Evolutionary conservation across 2,797 vertebrate genomes (phyloP), one percentile per base, ranked within the genome.

Genomic region (Argya squamiceps): DNA sequence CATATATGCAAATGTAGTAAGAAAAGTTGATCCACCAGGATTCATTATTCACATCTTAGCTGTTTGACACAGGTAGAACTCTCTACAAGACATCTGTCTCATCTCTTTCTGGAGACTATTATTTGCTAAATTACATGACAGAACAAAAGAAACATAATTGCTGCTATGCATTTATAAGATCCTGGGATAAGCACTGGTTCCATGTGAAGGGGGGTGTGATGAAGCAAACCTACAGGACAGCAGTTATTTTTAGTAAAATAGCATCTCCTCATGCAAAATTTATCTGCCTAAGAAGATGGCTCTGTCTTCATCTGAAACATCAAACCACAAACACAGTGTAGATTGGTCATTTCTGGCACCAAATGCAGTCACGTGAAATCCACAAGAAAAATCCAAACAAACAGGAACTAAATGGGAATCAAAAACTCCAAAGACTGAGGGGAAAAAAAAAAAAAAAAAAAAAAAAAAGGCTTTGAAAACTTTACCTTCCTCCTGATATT

Each of bases 51-150:
- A 92, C 75, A 87, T 58, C 78, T 89, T 75, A 80, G 75, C 84
- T 89, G 79, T 59, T 82, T 92, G 85, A 96, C 92, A 94, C 85
- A 84, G 64, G 71, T 69, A 87, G n/a, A 92, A 70, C 85, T 82
- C 94, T 94, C 79, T 52, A 68, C 84, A 89, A 94, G 80, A 85
- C 70, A 96, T 95, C 74, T 3, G 52, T 75, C 55, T 92, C 91
- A 88, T 67, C 36, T 91, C 80, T 81, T 81, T 91, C 83, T 64
- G 47, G 27, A 85, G 55, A 92, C 47, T 90, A 46, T 64, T 68
- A 79, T 91, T 96, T 92, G 78, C 59, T 94, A 91, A 95, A 94
- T 93, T 91, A 92, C 75, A 82, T 78, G 78, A 81, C 70, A 96
- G 81, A 93, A 70, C 13, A 41, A 94, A 90, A 85, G 41, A 86